Conservation (phyloP, 2,113 vertebrate species). For the Pseudorectes ferrugineus region DNA sequence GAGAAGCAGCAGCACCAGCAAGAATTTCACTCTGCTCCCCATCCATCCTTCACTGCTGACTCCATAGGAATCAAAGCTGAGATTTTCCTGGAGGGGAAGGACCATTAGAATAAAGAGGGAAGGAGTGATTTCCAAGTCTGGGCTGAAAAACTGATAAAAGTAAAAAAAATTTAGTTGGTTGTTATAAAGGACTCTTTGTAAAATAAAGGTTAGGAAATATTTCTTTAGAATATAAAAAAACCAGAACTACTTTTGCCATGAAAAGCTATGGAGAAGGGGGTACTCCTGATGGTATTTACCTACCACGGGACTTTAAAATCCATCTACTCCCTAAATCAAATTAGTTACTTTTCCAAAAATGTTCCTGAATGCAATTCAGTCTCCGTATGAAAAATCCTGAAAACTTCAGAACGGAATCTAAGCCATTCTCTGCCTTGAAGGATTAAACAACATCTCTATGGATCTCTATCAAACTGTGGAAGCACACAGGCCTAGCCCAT, state of each 20-base stretch:
- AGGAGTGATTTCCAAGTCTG: background rate
- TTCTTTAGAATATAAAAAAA: background rate
- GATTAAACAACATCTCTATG: accelerated
- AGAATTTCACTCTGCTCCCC: background rate
- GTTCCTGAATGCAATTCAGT: background rate
- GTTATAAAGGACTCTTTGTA: background rate
- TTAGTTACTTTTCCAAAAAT: background rate
- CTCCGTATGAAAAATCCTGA: background rate
- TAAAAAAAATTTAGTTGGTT: background rate
- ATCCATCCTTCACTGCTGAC: background rate
- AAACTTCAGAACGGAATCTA: background rate
- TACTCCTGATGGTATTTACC: background rate
- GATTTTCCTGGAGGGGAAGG: background rate
- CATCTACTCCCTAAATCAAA: background rate
- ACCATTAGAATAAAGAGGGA: background rate
- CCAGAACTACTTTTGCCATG: background rate
- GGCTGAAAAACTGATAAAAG: background rate
- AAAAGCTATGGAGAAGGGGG: background rate
- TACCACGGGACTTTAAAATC: background rate
- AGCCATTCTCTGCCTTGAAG: background rate
- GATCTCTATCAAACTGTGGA: background rate
- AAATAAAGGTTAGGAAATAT: background rate
- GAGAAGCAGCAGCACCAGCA: background rate
- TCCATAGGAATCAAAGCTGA: background rate
- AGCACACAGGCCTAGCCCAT: background rate